phyloP scores from a whole-genome alignment of 1,140 invertebrate genomes.

The Sipha flava region DNA sequence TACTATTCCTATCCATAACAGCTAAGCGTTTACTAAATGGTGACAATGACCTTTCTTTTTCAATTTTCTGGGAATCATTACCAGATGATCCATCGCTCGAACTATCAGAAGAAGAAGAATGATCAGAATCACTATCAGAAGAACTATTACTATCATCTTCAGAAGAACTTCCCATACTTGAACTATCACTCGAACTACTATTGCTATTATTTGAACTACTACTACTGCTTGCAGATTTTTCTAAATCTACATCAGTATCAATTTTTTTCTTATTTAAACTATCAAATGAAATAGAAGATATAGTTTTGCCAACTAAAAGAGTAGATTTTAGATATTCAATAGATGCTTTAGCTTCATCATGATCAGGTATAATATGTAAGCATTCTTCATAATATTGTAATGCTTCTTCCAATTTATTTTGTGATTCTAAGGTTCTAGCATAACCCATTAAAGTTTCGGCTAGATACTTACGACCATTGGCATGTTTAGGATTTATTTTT shows the following conservation, averaged over 20 bases:
- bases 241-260: neutral
- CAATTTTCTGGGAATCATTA: conserved; percentile 35
- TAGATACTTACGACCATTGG: conserved; percentile 91
- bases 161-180: conserved; percentile 17
- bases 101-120: conserved; percentile 22
- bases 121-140: conserved; percentile 24
- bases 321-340: neutral
- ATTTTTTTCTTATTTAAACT: neutral
- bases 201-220: conserved; percentile 8
- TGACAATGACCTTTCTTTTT: conserved; percentile 56
- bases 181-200: conserved; percentile 13
- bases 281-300: neutral
- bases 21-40: conserved; percentile 68
- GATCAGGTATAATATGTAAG: conserved; percentile 66
- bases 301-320: neutral
- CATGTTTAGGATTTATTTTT: conserved; percentile 76
- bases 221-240: conserved; percentile 19
- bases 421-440: conserved; percentile 56
- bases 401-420: conserved; percentile 75
- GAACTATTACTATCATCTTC: conserved; percentile 17
- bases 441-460: conserved; percentile 81
- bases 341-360: conserved; percentile 59
- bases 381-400: conserved; percentile 75
- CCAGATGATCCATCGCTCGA: conserved; percentile 19
- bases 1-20: conserved; percentile 12